Evolutionary conservation across 1,140 invertebrate genomes (phyloP).

Genomic region (Micrasema minimum): DNA sequence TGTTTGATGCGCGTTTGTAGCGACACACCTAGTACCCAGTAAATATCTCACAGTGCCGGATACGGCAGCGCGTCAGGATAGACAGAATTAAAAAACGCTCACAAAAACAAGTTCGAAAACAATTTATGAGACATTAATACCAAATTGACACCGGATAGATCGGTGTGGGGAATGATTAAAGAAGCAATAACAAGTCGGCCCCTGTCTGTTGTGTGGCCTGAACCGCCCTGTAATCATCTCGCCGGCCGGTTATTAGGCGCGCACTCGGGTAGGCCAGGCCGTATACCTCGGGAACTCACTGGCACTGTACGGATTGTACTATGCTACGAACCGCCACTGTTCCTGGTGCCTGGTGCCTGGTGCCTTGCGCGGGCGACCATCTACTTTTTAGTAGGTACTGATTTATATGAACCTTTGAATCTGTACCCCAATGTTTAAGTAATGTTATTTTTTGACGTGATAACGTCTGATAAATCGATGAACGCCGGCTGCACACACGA

Average conservation of each 20-base stretch:
- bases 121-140: conserved; percentile 41
- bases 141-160: conserved; percentile 42
- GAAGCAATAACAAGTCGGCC: conserved; percentile 35
- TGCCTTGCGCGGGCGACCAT: no score
- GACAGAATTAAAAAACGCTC: conserved; percentile 22
- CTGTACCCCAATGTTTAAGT: no score
- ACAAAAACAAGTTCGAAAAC: conserved; percentile 35
- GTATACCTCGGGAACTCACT: background rate
- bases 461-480: no score
- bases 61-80: conserved; percentile 25
- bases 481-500: no score
- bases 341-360: no score
- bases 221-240: conserved; percentile 36
- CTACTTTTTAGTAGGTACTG: no score
- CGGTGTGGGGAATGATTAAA: conserved; percentile 36
- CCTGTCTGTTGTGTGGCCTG: conserved; percentile 21
- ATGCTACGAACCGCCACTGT: no score
- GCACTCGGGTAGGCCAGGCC: conserved; percentile 4
- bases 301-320: no score
- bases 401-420: no score
- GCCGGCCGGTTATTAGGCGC: conserved; percentile 27
- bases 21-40: background rate
- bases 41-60: conserved; percentile 32
- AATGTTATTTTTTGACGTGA: no score
- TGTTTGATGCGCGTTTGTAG: no score